A percentile compares a stretch with the other conserved stretches of the same genome.
phyloP scores from a whole-genome alignment of 2,888 invertebrate genomes.

The Diabrotica balteata region DNA sequence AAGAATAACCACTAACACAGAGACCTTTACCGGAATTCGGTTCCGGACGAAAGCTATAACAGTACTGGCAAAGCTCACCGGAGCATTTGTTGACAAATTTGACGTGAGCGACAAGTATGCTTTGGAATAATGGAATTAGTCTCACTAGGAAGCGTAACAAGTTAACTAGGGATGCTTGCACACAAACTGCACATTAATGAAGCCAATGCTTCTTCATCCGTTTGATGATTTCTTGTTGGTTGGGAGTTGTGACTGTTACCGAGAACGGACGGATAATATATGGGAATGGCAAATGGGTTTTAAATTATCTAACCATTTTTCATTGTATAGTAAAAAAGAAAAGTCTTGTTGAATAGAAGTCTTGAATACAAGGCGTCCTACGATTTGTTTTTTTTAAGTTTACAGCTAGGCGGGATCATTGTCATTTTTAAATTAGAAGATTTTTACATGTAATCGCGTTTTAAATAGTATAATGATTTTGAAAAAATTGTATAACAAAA shows the following conservation, averaged over 20 bases:
- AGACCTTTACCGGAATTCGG: neutral
- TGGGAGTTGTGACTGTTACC: neutral
- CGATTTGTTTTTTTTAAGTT: too few relatives aligned
- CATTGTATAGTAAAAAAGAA: too few relatives aligned
- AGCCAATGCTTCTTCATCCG: neutral
- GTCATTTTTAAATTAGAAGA: too few relatives aligned
- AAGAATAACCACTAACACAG: conserved; percentile 1
- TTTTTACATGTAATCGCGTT: too few relatives aligned
- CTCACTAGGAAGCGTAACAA: neutral
- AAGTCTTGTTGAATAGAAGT: too few relatives aligned
- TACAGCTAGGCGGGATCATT: too few relatives aligned
- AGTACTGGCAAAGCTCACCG: conserved; percentile 2
- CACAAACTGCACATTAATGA: conserved; percentile 8
- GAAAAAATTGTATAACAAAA: too few relatives aligned
- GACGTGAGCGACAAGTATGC: neutral
- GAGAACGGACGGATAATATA: too few relatives aligned
- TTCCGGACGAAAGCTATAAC: conserved; percentile 10
- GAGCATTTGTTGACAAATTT: conserved; percentile 1
- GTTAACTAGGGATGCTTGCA: neutral
- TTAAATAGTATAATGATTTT: too few relatives aligned
- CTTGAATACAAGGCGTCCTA: too few relatives aligned
- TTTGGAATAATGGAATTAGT: neutral
- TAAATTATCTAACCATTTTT: too few relatives aligned
- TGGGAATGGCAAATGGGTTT: too few relatives aligned
- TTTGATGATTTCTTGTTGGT: neutral